Evolutionary conservation across 2,797 vertebrate genomes (phyloP), one percentile per base, ranked within the genome.

Genomic region (Podarcis siculus): DNA sequence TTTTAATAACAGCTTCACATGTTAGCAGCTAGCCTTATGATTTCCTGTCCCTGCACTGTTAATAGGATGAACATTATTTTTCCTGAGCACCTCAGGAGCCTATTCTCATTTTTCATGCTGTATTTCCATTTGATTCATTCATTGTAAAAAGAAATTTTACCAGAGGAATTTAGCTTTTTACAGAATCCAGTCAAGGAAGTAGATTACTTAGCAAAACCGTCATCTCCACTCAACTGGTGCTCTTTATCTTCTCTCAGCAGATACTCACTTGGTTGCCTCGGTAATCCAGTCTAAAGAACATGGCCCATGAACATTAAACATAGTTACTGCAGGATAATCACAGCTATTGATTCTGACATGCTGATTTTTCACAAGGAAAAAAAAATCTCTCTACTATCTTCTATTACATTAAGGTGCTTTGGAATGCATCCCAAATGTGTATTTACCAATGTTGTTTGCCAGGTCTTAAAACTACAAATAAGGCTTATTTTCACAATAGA

Each of bases 101-200:
- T 79, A 84, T 94, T 94, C 94, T 96, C 95, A 96, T 96, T 96
- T 96, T 96, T 95, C 94, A 93, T 95, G 95, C 93, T 89, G 94
- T 95, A 95, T 97, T 97, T 96, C 92, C 94, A 95, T 95, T 95
- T 94, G 91, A 95, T 94, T 94, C 93, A 89, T 95, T 86, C 91
- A 79, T 93, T 89, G 93, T 96, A 95, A 94, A 91, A 95, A 93
- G 92, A 94, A 92, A 88, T 91, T 92, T 94, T 95, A 91, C 92
- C 13, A 55, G 58, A 93, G 83, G 92, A 93, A 94, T 92, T 87
- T 87, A 72, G 83, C 87, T 87, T 91, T 93, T 91, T 90, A 83
- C 82, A 93, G 89, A 89, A 94, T 82, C 89, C 92, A 93, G 91
- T 92, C 83, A 92, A 95, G 91, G 93, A 95, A 92, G 90, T 87